Percentiles rank a stretch among this genome's conserved stretches.
Conservation (phyloP, 2,797 vertebrate species). For the Lagodon rhomboides region DNA sequence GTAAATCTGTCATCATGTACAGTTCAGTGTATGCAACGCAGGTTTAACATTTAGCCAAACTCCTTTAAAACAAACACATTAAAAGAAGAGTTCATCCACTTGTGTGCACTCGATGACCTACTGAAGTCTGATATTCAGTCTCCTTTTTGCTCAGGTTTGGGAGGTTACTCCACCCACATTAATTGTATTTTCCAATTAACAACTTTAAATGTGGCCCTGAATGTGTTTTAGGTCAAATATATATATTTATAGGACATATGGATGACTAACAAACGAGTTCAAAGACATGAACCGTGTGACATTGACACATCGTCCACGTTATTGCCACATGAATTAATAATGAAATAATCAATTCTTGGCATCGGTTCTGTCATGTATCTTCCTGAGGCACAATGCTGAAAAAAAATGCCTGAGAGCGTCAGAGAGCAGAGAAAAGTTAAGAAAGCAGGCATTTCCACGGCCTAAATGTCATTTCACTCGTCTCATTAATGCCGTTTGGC, state of each 20-base stretch:
- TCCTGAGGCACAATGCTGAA: background rate
- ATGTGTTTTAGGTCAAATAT: background rate
- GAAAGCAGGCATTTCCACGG: constrained; percentile 9
- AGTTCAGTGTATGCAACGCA: no score
- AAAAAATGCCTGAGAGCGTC: constrained; percentile 1
- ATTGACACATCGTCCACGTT: background rate
- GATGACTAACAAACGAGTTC: background rate
- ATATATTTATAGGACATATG: background rate
- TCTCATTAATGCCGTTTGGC: constrained; percentile 34
- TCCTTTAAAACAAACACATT: no score
- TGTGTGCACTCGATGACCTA: no score
- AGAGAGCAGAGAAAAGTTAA: constrained; percentile 12
- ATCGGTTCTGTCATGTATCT: background rate
- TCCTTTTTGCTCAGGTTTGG: background rate
- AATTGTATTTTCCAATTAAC: no score
- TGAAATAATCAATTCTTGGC: no score
- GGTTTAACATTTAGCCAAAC: no score
- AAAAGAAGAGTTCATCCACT: no score
- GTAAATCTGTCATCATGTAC: no score
- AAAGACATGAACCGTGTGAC: background rate
- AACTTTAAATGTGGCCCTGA: background rate
- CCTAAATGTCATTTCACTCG: constrained; percentile 37
- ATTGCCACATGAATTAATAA: background rate
- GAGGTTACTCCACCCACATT: no score
- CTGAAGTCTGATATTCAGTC: background rate